phyloP scores from a whole-genome alignment of 2,888 invertebrate genomes.

The Trisateles emortualis region DNA sequence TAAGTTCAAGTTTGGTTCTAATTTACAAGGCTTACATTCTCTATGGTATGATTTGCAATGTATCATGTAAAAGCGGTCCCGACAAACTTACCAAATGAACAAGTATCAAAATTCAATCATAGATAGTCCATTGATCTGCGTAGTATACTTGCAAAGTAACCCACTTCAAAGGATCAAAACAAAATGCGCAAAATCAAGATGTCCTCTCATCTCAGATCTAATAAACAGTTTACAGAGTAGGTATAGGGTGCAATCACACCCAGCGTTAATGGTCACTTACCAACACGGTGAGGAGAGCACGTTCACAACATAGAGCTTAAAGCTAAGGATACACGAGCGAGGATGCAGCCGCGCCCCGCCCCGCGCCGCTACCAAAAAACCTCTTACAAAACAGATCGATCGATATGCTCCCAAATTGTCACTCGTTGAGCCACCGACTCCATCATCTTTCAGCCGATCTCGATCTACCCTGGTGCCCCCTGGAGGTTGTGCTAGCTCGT shows the following conservation, averaged over 20 bases:
- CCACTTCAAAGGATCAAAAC: constrained; percentile 49
- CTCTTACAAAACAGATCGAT: constrained; percentile 82
- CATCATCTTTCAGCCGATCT: constrained; percentile 56
- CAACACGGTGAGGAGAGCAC: constrained; percentile 42
- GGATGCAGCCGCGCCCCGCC: constrained; percentile 63
- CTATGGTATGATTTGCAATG: no score
- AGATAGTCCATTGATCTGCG: constrained; percentile 27
- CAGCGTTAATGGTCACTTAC: constrained; percentile 51
- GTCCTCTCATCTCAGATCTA: constrained; percentile 50
- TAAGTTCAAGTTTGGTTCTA: no score
- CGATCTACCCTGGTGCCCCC: constrained; percentile 22
- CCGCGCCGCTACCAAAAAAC: constrained; percentile 68
- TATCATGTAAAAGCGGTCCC: no score
- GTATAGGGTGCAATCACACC: constrained; percentile 19
- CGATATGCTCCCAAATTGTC: constrained; percentile 70
- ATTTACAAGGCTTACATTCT: no score
- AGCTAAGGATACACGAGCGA: constrained; percentile 43
- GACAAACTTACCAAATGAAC: background rate
- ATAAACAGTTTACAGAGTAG: constrained; percentile 20
- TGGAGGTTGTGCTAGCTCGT: constrained; percentile 21
- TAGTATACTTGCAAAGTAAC: constrained; percentile 19
- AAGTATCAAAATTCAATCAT: background rate
- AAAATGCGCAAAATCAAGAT: constrained; percentile 66
- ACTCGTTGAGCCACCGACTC: constrained; percentile 57
- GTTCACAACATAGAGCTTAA: constrained; percentile 47